Base-by-base conservation (phyloP, 2,113 vertebrate genomes). In the Prunella himalayana region DNA sequence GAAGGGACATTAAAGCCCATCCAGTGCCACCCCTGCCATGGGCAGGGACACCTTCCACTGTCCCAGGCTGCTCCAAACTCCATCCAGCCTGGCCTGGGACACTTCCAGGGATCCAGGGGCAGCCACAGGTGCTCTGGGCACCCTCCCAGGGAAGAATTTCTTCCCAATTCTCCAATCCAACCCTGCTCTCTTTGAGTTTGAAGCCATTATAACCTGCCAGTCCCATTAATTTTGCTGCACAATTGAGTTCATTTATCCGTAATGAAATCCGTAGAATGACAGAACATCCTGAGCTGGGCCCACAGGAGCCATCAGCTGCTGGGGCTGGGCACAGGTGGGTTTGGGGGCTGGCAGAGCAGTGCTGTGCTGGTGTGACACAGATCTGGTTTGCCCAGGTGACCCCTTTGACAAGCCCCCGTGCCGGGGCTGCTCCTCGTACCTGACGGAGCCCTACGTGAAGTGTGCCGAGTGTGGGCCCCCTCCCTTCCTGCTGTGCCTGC, bases 391-490 rank as follows among this genome's bases (percentile, higher is more conserved):
- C 76, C 16, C 97, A 99, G 99, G 92, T 97, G 99, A 99, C 91
- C 99, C 98, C 6, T 99, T 99, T 82, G 99, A 99, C 80, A 99
- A 99, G 73, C 99, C 99, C 13, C 99, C 99, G 0, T 99, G 99
- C 97, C 98, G 98, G 83, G 99, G 99, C 15, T 99, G 99, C 88
- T 99, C 99, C 11, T 99, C 99, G 1, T 98, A 99, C 95, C 98
- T 99, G 47, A 98, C 98, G 9, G 99, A 99, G 92, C 99, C 99
- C 4, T 99, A 99, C 42, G 99, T 99, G 63, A 99, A 99, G 82
- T 99, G 99, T 97, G 99, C 99, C 2, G 99, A 99, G 94, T 99
- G 99, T 77, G 99, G 99, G 69, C 99, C 99, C 5, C 98, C 99
- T 68, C 98, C 98, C 51, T 98, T 99, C 88, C 96, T 99, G 45